Evolutionary conservation across 1,140 invertebrate genomes (phyloP).

Genomic region (Drosophila willistoni): DNA sequence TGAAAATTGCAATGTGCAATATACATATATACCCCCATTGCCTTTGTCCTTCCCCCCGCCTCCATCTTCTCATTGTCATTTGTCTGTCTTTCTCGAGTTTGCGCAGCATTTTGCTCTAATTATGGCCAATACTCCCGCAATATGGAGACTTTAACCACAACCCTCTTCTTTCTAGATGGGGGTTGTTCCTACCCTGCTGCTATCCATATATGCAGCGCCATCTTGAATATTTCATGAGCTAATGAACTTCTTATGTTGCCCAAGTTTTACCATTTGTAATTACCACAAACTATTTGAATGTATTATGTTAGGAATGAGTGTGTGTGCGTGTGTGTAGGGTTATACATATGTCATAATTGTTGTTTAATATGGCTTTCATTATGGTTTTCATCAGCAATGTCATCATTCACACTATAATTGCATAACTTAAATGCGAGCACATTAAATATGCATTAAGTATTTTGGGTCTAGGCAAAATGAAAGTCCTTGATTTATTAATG

Average conservation of each 20-base stretch:
- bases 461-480: constrained; percentile 27
- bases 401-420: constrained; percentile 73
- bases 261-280: constrained; percentile 48
- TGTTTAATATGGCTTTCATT: constrained; percentile 76
- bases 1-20: constrained; percentile 56
- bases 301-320: background rate
- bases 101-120: constrained; percentile 79
- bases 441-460: constrained; percentile 71
- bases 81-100: constrained; percentile 40
- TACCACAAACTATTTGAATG: constrained; percentile 35
- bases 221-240: constrained; percentile 82
- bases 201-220: constrained; percentile 51
- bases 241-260: constrained; percentile 77
- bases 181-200: constrained; percentile 39
- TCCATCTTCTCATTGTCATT: background rate
- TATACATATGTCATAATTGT: constrained; percentile 58
- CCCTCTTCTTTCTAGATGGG: constrained; percentile 23
- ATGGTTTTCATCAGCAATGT: constrained; percentile 76
- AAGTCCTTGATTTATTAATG: constrained; percentile 13
- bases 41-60: background rate
- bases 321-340: constrained; percentile 22
- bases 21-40: constrained; percentile 6
- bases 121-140: constrained; percentile 42
- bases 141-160: constrained; percentile 17
- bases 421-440: constrained; percentile 49